Evolutionary conservation across 2,888 invertebrate genomes (phyloP).

Genomic region (Pristionchus mayeri): DNA sequence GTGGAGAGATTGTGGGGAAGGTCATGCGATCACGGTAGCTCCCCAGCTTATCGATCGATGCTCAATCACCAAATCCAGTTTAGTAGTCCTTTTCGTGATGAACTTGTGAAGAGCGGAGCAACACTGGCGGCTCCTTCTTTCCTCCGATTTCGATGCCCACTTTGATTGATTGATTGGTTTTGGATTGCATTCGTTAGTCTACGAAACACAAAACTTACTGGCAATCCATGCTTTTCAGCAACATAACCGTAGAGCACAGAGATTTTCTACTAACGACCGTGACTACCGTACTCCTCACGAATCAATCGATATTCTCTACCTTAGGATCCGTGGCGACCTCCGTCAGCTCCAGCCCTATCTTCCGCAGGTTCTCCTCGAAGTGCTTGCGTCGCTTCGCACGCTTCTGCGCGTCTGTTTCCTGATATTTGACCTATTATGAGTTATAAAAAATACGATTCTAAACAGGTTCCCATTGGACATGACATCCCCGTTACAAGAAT

Average conservation of each 20-base stretch:
- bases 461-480: no score
- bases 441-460: no score
- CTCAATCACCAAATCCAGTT: background rate
- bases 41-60: background rate
- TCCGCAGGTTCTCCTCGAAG: constrained; percentile 64
- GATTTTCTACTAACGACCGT: no score
- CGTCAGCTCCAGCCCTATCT: constrained; percentile 57
- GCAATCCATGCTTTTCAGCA: no score
- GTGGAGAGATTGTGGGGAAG: no score
- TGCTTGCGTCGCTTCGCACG: constrained; percentile 58
- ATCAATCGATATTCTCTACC: constrained; percentile 42
- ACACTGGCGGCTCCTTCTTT: background rate
- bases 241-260: no score
- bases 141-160: background rate
- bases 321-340: constrained; percentile 50
- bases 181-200: background rate
- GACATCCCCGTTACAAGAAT: no score
- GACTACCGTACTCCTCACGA: background rate
- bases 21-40: background rate
- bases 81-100: background rate
- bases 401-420: constrained; percentile 46
- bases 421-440: no score
- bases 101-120: background rate
- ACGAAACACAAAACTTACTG: background rate
- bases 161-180: background rate